Base-by-base conservation (phyloP, 2,113 vertebrate genomes). In the Melozone crissalis region DNA sequence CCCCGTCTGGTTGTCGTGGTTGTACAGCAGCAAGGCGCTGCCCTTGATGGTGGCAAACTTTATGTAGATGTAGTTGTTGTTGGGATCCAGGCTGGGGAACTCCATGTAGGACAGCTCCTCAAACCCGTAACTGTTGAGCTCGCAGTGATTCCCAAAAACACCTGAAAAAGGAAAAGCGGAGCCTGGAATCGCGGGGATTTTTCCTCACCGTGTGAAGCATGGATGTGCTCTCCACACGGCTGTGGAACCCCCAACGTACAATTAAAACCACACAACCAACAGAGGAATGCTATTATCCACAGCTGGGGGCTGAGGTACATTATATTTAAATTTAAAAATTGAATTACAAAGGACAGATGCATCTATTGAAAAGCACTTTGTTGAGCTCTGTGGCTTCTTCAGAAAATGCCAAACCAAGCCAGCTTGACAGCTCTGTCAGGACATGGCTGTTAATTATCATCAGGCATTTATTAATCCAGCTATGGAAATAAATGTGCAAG, bases 1-100 rank as follows among this genome's bases (percentile, higher is more conserved):
- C 54, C 99, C 99, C 0, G 99, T 99, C 89, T 99, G 99, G 98
- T 99, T 99, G 92, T 99, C 99, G 27, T 99, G 98, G 97, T 99
- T 99, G 89, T 99, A 99, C 89, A 99, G 97, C 77, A 99, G 93
- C 87, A 99, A 96, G 20, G 99, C 99, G 7, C 99, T 97, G 30
- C 96, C 98, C 97, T 99, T 98, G 76, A 99, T 98, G 8, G 99
- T 99, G 59, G 99, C 98, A 97, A 99, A 99, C 97, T 99, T 99
- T 54, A 99, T 99, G 86, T 99, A 99, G 95, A 99, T 98, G 94
- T 99, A 99, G 95, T 99, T 99, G 55, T 99, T 99, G 98, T 99
- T 99, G 92, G 99, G 98, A 91, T 99, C 99, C 98, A 99, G 97
- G 35, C 99, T 99, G 22, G 99, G 99, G 92, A 99, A 99, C 96